Conservation (phyloP, 2,113 vertebrate species). For the Athene noctua region DNA sequence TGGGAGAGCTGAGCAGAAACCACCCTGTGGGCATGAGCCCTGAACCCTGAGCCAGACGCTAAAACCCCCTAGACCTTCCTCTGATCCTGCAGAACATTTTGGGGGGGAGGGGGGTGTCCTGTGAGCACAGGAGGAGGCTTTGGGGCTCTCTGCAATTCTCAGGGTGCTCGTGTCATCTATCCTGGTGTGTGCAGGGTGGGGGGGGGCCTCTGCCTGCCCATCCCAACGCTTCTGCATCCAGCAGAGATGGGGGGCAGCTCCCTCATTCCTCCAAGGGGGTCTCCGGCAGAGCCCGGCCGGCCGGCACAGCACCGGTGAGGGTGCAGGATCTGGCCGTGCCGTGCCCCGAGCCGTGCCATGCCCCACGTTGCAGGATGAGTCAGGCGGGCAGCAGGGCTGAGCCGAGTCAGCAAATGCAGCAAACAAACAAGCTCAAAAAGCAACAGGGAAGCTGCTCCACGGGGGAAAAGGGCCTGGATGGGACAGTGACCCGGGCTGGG, state of each 20-base stretch:
- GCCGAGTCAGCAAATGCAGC: constrained; percentile 27
- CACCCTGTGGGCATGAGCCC: accelerated
- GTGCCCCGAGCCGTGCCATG: not conserved
- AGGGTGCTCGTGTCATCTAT: accelerated
- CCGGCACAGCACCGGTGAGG: accelerated
- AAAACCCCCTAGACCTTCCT: not conserved
- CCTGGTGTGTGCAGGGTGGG: accelerated
- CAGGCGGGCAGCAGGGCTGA: constrained; percentile 8
- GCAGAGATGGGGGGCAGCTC: not conserved
- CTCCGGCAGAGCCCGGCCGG: accelerated
- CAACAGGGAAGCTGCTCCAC: not conserved
- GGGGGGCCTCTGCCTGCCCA: not conserved
- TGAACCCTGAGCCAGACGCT: not conserved
- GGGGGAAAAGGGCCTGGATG: not conserved
- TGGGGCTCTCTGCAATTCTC: not conserved
- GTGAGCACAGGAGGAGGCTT: not conserved
- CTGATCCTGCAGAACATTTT: not conserved
- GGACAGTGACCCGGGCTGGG: accelerated
- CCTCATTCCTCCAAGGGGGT: accelerated
- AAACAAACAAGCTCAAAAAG: constrained; percentile 39
- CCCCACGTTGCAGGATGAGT: constrained; percentile 38
- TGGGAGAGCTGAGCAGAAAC: not conserved
- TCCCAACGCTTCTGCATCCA: not conserved
- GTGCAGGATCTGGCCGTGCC: not conserved
- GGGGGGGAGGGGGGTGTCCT: not conserved